These are phyloP conservation scores for Mastomys coucha DNA, from an alignment of 2,113 vertebrate species.

Conservation along the genomic window DNA sequence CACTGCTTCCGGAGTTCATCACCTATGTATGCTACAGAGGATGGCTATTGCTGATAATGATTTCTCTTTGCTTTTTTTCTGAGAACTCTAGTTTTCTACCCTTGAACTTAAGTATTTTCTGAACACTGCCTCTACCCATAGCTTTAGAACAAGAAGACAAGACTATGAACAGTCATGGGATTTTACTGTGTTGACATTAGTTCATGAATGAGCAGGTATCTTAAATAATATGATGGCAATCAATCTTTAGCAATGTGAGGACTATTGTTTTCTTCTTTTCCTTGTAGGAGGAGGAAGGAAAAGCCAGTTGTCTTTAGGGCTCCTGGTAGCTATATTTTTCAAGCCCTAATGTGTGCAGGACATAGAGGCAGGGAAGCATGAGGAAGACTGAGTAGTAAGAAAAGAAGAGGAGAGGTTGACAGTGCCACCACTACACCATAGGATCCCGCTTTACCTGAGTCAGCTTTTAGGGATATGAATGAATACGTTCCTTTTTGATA, in stretches of 20 bases:
- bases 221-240: neutral
- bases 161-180: neutral
- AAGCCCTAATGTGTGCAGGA: accelerated
- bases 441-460: neutral
- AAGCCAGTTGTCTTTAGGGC: neutral
- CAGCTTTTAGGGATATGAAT: neutral
- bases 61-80: neutral
- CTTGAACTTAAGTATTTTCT: neutral
- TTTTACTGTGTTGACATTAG: neutral
- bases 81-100: neutral
- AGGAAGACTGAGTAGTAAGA: neutral
- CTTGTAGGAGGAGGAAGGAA: neutral
- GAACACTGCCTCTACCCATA: neutral
- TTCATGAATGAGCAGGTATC: neutral
- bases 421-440: neutral
- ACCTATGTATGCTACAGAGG: neutral
- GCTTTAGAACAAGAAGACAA: neutral
- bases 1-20: neutral
- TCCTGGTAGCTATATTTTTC: neutral
- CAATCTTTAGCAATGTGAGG: neutral
- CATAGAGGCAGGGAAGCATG: neutral
- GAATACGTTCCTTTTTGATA: neutral
- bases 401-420: neutral
- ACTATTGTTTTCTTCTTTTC: neutral
- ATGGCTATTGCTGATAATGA: neutral